Evolutionary conservation across 1,140 invertebrate species (phyloP), one percentile per base, ranked within the genome.

Genomic region (Elymnias hypermnestra): DNA sequence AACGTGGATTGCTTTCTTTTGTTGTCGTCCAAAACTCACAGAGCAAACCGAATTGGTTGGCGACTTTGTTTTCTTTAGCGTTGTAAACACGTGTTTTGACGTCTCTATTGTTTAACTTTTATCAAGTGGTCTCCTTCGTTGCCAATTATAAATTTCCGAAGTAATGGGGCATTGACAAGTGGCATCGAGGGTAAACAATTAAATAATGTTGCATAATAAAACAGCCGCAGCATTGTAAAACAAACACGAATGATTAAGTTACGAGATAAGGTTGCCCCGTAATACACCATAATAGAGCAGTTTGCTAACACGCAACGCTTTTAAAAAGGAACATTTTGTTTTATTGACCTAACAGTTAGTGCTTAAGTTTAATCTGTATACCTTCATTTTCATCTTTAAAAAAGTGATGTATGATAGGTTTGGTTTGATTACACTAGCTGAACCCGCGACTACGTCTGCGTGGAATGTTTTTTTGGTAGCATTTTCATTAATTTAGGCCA

Each of bases 1-100:
- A 67, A 63, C 42, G 53, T 59, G 52, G 28, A 53, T 44, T 35
- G 57, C 72, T 71, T 70, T 73, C 72, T 72, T 83, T 83, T 83
- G 74, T 79, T 72, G 72, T 37, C 57, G 54, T 42, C 38, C 36
- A 41, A 33, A 25, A 25, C 53, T 58, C 57, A 45, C 52, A 44
- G 52, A 21, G 56, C 67, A 75, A 62, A 50, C 35, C 63, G 38
- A 83, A 83, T 79, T 57, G 45, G 38, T 42, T 53, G 65, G 67
- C 70, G 72, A 68, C 71, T 44, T 71, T 64, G 55, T 65, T 59
- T 64, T 63, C 42, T 43, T 52, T 58, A 50, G 48, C 44, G 45
- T 31, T 49, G 26, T 47, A 41, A 52, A 57, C 63, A 70, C 60
- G 63, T 67, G 60, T 72, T 72, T 68, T 69, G 59, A 78, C 65